phyloP scores from a whole-genome alignment of 2,797 vertebrate genomes.

The Gephyroberyx darwinii region DNA sequence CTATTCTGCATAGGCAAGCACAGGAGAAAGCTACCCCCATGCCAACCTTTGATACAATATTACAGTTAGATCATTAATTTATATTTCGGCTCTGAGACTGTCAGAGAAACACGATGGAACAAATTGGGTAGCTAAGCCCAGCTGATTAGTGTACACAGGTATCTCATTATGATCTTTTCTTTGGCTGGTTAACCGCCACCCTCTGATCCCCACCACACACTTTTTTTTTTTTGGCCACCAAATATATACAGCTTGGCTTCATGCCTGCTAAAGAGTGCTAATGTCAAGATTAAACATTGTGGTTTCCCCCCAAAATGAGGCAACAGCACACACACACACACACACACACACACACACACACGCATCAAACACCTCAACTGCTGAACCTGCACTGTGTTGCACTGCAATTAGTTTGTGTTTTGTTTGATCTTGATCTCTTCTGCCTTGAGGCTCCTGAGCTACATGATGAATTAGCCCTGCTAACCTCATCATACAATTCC shows the following conservation, averaged over 20 bases:
- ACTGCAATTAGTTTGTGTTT: conserved; percentile 79
- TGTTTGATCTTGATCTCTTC: conserved; percentile 72
- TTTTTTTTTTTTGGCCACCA: conserved; percentile 29
- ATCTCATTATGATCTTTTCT: conserved; percentile 62
- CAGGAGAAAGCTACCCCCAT: neutral
- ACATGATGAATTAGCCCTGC: conserved; percentile 67
- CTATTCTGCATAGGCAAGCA: too few relatives aligned
- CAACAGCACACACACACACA: conserved; percentile 30
- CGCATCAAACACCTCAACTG: conserved; percentile 58
- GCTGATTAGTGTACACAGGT: conserved; percentile 46
- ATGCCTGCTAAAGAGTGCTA: conserved; percentile 60
- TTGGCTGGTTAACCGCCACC: conserved; percentile 64
- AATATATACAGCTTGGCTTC: conserved; percentile 54
- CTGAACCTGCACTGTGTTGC: conserved; percentile 65
- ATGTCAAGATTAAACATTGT: conserved; percentile 76
- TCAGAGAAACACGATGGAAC: neutral
- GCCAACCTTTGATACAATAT: neutral
- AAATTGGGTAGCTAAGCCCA: conserved; percentile 10
- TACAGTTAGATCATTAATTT: neutral
- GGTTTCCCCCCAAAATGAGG: conserved; percentile 71
- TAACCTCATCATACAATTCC: conserved; percentile 62
- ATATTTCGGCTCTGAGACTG: conserved; percentile 17
- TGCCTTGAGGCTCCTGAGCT: conserved; percentile 54
- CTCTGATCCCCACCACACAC: neutral
- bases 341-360: conserved; percentile 32